A percentile compares a stretch with the other conserved stretches of the same genome.
Evolutionary conservation across 2,888 invertebrate genomes (phyloP).

Genomic region (Ophion ellenae): DNA sequence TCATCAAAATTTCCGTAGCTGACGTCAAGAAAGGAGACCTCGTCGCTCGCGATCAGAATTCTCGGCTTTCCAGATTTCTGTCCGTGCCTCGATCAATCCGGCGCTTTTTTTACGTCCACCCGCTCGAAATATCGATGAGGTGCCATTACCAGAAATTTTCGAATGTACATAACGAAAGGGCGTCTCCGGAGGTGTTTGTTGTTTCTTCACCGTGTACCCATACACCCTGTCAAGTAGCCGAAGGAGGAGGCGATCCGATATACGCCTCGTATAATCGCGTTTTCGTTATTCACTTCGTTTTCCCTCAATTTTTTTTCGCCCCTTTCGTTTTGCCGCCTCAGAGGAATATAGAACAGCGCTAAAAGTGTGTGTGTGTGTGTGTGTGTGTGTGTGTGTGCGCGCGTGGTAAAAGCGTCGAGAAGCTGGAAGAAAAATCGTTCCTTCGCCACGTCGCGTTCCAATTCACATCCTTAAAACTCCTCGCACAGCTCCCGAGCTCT

Average conservation of each 20-base stretch:
- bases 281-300: background rate
- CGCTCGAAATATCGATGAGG: background rate
- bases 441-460: constrained; percentile 35
- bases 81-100: background rate
- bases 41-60: background rate
- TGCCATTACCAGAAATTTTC: background rate
- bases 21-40: background rate
- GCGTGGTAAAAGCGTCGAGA: background rate
- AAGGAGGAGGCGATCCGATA: background rate
- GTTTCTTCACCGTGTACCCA: background rate
- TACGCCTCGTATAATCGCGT: background rate
- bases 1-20: background rate
- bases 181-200: background rate
- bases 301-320: background rate
- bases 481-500: background rate
- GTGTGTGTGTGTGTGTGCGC: too few relatives aligned
- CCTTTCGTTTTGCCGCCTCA: background rate
- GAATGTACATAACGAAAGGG: background rate
- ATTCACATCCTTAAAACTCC: constrained; percentile 34
- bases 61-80: too few relatives aligned
- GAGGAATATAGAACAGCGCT: constrained; percentile 8
- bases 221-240: background rate
- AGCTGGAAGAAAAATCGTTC: constrained; percentile 44
- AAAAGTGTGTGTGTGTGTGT: too few relatives aligned
- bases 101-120: background rate